Base-by-base conservation (phyloP, 2,113 vertebrate genomes). In the Lota lota region DNA sequence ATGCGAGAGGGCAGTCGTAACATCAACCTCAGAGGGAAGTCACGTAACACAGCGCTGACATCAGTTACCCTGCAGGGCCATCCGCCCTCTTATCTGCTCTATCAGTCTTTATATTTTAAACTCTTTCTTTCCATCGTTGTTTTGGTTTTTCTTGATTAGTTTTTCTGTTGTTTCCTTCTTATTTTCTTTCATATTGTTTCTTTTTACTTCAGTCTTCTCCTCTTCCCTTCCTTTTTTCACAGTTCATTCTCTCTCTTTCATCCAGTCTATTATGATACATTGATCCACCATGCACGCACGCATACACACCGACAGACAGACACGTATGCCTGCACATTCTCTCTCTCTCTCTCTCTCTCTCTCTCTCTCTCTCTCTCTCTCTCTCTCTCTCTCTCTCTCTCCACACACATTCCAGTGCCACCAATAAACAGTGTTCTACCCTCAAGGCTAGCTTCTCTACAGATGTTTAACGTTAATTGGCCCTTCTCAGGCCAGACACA, bases 381-480 rank as follows among this genome's bases (percentile, higher is more conserved):
- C 53, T 6, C 53, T 18, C 16, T 19, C 58, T 12, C 20, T 19
- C n/a, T 3, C 58, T 1, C n/a, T 1, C 16, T 1, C 5, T 1
- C 8, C 53, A 56, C 53, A 56, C 53, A 56, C 60, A 77, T 77
- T 72, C 67, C 62, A 51, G 5, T 62, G 58, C 74, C 59, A 21
- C 59, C 68, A 12, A 54, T 74, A 63, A 80, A 75, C 53, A 17
- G 53, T 53, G 10, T 72, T 51, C 60, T 54, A 58, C 61, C 69
- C 73, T 69, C 18, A 63, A 67, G 40, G 40, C 51, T 22, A 66
- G 77, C 79, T 8, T 76, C 74, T 51, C 66, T 61, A 53, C 70
- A 79, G 72, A 75, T 77, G 74, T 66, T 69, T 57, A 33, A 2
- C 16, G 28, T n/a, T 63, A 63, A 79, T 78, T 72, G 58, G 51